Conservation (phyloP, 1,140 invertebrate genomes). For the Zaprionus inermis region DNA sequence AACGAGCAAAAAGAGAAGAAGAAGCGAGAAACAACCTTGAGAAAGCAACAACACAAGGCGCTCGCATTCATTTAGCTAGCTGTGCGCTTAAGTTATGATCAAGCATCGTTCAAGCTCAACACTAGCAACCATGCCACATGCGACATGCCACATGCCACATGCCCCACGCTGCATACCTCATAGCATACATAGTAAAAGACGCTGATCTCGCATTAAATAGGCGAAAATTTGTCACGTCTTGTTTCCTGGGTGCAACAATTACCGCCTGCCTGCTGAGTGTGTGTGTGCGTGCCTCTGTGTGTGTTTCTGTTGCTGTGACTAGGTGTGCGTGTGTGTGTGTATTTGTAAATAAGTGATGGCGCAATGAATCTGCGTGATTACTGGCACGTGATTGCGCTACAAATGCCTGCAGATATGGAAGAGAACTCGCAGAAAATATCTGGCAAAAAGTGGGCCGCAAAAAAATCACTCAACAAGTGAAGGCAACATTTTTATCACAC, state of each 20-base stretch:
- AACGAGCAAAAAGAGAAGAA: background rate
- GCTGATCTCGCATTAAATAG: constrained; percentile 30
- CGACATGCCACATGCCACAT: too few species aligned
- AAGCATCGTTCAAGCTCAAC: constrained; percentile 5
- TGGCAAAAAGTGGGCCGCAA: background rate
- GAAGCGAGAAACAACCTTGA: background rate
- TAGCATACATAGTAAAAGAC: constrained; percentile 1
- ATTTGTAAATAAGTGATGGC: constrained; percentile 71
- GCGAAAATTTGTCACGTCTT: constrained; percentile 37
- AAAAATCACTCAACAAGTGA: constrained; percentile 35
- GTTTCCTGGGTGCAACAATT: constrained; percentile 17
- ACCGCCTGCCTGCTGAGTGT: background rate
- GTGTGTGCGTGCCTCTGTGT: background rate
- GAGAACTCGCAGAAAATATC: constrained; percentile 6
- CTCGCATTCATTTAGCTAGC: background rate
- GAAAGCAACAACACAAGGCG: background rate
- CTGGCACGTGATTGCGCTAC: constrained; percentile 67
- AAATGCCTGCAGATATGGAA: constrained; percentile 51
- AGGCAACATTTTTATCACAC: constrained; percentile 36
- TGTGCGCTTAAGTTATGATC: constrained; percentile 4
- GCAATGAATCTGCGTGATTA: constrained; percentile 78
- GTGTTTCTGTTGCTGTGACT: constrained; percentile 2
- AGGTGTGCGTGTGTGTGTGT: background rate
- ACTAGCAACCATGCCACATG: background rate
- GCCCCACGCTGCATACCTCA: background rate